Evolutionary conservation across 2,888 invertebrate genomes (phyloP), one percentile per base, ranked within the genome.

Genomic region (Bimastos eiseni): DNA sequence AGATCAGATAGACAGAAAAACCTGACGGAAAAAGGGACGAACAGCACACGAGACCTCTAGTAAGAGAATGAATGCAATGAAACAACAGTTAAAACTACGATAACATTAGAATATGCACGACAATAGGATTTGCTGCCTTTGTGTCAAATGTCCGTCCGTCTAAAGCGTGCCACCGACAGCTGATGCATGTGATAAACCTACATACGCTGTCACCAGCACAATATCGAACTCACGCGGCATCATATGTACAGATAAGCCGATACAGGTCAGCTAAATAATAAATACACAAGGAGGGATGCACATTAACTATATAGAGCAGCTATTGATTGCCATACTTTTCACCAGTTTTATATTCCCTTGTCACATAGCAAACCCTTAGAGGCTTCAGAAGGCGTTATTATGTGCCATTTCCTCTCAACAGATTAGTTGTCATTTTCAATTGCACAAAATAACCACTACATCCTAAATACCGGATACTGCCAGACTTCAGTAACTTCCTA

Each of bases 21-120:
- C 15, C 15, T 49, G 49, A 49, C 49, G 8, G 70, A 70, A n/a
- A n/a, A 49, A n/a, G n/a, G 70, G n/a, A 70, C 30, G 8, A 70
- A 70, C n/a, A 70, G n/a, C 70, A 49, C 49, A 6, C 30, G 70
- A 70, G 70, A 70, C 70, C n/a, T 70, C 70, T 70, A 70, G 30
- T 70, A 8, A 70, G 30, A 70, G 70, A 70, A 70, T 5, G 30
- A 70, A 70, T 70, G 70, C 70, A 70, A 70, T 70, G 30, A 30
- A 70, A 70, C 70, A 70, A 70, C 70, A 70, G 70, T n/a, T 70
- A 70, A 70, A 70, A 70, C 70, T 70, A 70, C 70, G 70, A 70
- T 70, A 70, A 70, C 70, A 70, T 11, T 70, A 70, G n/a, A 70
- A 70, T 70, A 70, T 3, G 70, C 8, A 70, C 13, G 70, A 70